Percentiles rank a stretch among this genome's conserved stretches.
phyloP scores from a whole-genome alignment of 2,113 vertebrate species.

The Silurus glanis region DNA sequence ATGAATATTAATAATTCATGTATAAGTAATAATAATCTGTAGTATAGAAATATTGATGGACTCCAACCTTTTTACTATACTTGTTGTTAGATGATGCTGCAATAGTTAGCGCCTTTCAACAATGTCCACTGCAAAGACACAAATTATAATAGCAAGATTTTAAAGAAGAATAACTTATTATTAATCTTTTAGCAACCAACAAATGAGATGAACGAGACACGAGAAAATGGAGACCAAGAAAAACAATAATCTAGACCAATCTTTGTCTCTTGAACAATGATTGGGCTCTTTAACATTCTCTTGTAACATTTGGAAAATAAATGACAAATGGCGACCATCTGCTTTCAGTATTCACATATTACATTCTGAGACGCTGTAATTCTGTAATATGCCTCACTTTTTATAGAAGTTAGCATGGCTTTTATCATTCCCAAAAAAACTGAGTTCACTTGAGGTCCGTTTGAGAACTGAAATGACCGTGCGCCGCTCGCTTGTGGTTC shows the following conservation, averaged over 20 bases:
- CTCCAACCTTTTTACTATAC: not conserved
- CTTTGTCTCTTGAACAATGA: not conserved
- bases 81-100: not conserved
- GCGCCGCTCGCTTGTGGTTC: conserved; percentile 35
- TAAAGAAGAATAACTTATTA: conserved; percentile 48
- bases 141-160: conserved; percentile 11
- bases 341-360: not conserved
- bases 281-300: not conserved
- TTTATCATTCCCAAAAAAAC: conserved; percentile 29
- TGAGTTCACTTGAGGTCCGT: conserved; percentile 33
- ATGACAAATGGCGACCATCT: not conserved
- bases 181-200: conserved; percentile 33
- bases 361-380: conserved; percentile 16
- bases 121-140: not conserved
- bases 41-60: not conserved
- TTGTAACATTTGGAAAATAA: conserved; percentile 20
- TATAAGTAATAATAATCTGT: not conserved
- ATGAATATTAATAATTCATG: not conserved
- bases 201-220: conserved; percentile 1
- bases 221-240: not conserved
- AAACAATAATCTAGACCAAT: not conserved
- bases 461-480: conserved; percentile 39
- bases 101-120: not conserved
- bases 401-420: conserved; percentile 9
- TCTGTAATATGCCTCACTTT: not conserved